Evolutionary conservation across 2,888 invertebrate genomes (phyloP), one percentile per base, ranked within the genome.

Genomic region (Mesochorus sp.): DNA sequence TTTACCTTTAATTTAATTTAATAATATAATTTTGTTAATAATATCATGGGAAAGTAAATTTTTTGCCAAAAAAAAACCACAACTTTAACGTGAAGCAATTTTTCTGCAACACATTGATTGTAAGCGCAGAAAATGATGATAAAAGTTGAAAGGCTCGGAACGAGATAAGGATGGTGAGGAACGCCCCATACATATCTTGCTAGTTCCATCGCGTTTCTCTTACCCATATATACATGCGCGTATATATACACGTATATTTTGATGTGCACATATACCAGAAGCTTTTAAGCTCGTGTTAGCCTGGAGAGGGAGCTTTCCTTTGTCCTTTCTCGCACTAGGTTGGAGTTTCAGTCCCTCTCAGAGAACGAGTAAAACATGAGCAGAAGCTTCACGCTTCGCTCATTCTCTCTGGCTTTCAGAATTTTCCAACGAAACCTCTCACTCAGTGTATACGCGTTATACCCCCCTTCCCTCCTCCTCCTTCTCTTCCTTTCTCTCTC

Each of bases 271-370:
- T 39, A 57, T 26, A 59, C 17, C 5, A 51, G 53, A 64, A 79
- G 79, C 72, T 81, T 82, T 76, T 72, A 81, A 82, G 78, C 80
- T 79, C 78, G 80, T 74, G 80, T 81, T 81, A 79, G 81, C 79
- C 37, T 39, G 66, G 39, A 76, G 72, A 76, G 76, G 53, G 75
- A 67, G 74, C 71, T 76, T 77, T 81, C 62, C 81, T 82, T 82
- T 82, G 80, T 82, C 77, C 77, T 79, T 79, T 71, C 79, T 81
- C 80, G n/a, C n/a, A 76, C 82, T 79, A 75, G 64, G 81, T 79
- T 81, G 80, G 77, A 76, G 72, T 79, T 77, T 55, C 67, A 59
- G 59, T 74, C 57, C 47, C 62, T 59, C 71, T 28, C 19, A 44
- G 39, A n/a, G n/a, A 61, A 67, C 51, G 59, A 51, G 68, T 66